Evolutionary conservation across 2,113 vertebrate species (phyloP).

Genomic region (Eurypyga helias): DNA sequence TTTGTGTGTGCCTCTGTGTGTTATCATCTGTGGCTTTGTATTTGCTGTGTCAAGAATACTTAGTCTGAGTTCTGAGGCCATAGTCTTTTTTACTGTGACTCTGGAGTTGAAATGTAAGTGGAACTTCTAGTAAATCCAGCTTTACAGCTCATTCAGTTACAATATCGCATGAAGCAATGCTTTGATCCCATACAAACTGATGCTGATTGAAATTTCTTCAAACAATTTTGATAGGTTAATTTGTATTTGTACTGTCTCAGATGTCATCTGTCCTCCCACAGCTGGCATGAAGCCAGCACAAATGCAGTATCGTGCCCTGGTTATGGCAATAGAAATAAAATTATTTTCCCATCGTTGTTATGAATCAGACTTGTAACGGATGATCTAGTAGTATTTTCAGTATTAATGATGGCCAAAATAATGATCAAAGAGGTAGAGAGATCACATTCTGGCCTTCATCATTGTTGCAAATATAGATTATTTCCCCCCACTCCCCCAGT

Average conservation of each 20-base stretch:
- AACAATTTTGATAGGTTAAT: not conserved
- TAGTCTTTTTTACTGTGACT: not conserved
- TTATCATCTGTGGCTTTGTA: not conserved
- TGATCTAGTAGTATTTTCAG: not conserved
- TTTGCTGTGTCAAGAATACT: not conserved
- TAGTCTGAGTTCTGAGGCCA: not conserved
- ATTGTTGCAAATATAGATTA: not conserved
- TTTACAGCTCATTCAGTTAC: not conserved
- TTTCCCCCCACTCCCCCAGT: too few species aligned
- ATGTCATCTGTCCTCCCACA: not conserved
- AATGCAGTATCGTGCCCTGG: not conserved
- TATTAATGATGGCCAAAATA: not conserved
- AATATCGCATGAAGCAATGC: not conserved
- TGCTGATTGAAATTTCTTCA: not conserved
- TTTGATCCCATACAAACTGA: not conserved
- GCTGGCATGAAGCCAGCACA: not conserved
- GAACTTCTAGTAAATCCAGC: not conserved
- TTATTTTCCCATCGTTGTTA: not conserved
- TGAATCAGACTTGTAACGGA: not conserved
- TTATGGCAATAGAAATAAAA: not conserved
- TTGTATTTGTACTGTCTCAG: not conserved
- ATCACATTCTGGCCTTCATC: not conserved
- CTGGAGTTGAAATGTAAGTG: not conserved
- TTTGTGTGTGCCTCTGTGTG: not conserved
- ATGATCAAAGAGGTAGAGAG: not conserved